Evolutionary conservation across 1,140 invertebrate genomes (phyloP), one percentile per base, ranked within the genome.

Genomic region (Andrena cerasifolii): DNA sequence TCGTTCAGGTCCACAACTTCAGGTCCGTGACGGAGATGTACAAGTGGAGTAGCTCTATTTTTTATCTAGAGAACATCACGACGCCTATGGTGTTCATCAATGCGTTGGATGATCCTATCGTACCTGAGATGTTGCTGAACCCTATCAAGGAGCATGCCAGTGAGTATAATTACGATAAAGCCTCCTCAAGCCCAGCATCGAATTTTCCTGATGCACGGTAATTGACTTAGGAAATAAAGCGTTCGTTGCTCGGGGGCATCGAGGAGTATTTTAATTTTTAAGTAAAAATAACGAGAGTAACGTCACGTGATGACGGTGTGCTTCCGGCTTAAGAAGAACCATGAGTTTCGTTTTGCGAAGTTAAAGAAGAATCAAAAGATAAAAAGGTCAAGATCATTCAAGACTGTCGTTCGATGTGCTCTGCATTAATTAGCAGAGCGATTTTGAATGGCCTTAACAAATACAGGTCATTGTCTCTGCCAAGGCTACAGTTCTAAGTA

Each of bases 71-170:
- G 21, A 95, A 95, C 81, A 96, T 98, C 43, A 92, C 94, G 43
- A 95, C 95, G 28, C 97, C 98, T 10, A 97, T 98, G 94, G 94
- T 98, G 78, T 97, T 98, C 87, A 95, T 98, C 28, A 98, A 98
- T 90, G 94, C 97, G 36, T 92, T 94, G 74, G 98, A 98, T 92
- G 98, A 98, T 93, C 98, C 98, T 2, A 94, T 98, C 40, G 96
- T 98, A 58, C 97, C 97, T 16, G 94, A 95, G 80, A 92, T 94
- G 18, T 91, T 98, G 7, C 89, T 97, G 59, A 92, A 95, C 24
- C 94, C 95, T 18, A 95, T 98, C 16, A 95, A 95, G 87, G 93
- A 96, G 66, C 95, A 95, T 94, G 95, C 96, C 83, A 93, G 97
- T 97, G 91, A 95, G 95, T 93, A 88, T 82, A 10, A 28, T 10